phyloP scores from a whole-genome alignment of 2,888 invertebrate species.

The Steinernema hermaphroditum region DNA sequence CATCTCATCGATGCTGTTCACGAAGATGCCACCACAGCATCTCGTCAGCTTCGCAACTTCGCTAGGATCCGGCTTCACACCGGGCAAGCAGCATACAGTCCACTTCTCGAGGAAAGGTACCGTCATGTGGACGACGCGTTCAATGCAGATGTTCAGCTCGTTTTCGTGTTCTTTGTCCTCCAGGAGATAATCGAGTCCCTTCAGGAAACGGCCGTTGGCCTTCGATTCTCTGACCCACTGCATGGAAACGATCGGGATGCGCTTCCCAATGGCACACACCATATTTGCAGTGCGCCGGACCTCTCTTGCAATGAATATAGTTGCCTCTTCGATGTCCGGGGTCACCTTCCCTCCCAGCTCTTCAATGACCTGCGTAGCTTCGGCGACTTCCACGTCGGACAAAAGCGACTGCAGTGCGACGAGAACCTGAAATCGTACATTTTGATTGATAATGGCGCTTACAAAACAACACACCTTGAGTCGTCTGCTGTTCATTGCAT shows the following conservation, averaged over 20 bases:
- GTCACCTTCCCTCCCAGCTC: background rate
- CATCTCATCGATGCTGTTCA: background rate
- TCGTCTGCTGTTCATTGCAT: background rate
- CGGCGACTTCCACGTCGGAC: background rate
- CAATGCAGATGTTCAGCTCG: background rate
- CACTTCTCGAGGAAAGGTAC: background rate
- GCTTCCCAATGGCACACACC: conserved; percentile 9
- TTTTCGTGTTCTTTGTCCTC: background rate
- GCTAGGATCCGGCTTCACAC: too few relatives aligned
- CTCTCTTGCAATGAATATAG: background rate
- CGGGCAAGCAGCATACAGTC: too few relatives aligned
- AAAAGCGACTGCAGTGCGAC: background rate
- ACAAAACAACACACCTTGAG: background rate
- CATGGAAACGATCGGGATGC: conserved; percentile 2
- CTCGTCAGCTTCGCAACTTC: background rate
- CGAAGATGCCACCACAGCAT: background rate
- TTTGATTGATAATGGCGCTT: background rate
- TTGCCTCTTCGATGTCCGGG: background rate
- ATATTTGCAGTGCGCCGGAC: background rate
- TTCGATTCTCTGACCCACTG: background rate
- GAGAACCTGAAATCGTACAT: background rate
- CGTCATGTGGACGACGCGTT: background rate
- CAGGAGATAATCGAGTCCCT: background rate
- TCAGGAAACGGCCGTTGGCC: background rate
- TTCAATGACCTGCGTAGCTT: background rate